Conservation (phyloP, 64 coral and sea anemone genomes). For the Stichodactyla mertensii region DNA sequence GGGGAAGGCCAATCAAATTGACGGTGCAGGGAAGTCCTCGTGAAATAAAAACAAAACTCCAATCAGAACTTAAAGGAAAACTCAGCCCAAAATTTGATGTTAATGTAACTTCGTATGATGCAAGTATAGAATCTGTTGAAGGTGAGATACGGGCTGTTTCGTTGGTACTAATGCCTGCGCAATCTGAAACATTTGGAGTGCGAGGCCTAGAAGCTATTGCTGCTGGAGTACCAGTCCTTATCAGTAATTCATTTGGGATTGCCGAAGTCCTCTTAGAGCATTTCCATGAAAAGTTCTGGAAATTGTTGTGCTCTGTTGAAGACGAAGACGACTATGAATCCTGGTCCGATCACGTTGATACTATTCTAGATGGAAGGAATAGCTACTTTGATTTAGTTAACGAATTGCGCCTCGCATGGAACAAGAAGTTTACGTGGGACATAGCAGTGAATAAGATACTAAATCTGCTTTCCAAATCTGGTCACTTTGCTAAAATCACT, state of each 20-base stretch:
- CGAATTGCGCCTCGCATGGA: conserved; percentile 33
- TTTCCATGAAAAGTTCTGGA: conserved; percentile 37
- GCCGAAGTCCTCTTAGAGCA: conserved; percentile 21
- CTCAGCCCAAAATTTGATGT: background rate
- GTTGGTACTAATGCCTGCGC: conserved; percentile 35
- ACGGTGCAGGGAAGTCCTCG: conserved; percentile 33
- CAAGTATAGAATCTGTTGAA: conserved; percentile 33
- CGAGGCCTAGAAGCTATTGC: conserved; percentile 39
- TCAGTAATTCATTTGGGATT: conserved; percentile 31
- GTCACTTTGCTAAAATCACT: background rate
- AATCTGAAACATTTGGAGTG: conserved; percentile 47
- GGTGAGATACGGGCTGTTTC: conserved; percentile 58
- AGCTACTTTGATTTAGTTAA: conserved; percentile 23
- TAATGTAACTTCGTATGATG: conserved; percentile 40
- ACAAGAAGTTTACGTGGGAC: conserved; percentile 51
- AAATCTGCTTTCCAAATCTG: too few species aligned
- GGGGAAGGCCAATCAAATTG: conserved; percentile 21
- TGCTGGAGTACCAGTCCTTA: conserved; percentile 51
- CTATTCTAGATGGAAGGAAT: conserved; percentile 36
- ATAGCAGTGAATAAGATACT: background rate
- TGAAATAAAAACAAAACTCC: background rate
- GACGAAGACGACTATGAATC: conserved; percentile 19
- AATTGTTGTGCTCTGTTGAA: conserved; percentile 7
- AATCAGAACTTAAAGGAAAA: background rate
- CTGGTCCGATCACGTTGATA: conserved; percentile 48